Conservation (phyloP, 2,113 vertebrate genomes). For the Sphaerodactylus townsendi region DNA sequence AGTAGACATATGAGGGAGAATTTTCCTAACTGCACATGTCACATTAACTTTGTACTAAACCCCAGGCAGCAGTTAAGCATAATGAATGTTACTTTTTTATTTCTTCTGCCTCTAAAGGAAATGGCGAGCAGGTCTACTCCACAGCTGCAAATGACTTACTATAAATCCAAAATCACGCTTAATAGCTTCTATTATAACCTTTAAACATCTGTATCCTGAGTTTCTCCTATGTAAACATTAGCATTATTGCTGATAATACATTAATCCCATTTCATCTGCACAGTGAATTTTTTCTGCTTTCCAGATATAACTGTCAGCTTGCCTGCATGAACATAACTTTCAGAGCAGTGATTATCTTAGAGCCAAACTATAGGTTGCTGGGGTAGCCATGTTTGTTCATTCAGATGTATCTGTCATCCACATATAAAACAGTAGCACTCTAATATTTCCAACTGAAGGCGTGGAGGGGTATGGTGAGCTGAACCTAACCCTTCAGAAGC, state of each 20-base stretch:
- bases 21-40: not conserved
- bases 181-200: conserved; percentile 27
- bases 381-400: not conserved
- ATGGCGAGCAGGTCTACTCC: conserved; percentile 1
- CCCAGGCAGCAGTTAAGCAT: not conserved
- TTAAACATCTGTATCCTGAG: conserved; percentile 23
- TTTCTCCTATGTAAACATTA: conserved; percentile 15
- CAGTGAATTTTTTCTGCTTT: conserved; percentile 7
- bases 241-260: conserved; percentile 15
- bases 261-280: conserved; percentile 6
- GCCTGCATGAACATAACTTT: not conserved
- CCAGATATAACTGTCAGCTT: conserved; percentile 4
- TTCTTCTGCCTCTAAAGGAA: not conserved
- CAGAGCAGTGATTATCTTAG: not conserved
- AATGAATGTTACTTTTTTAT: conserved; percentile 5
- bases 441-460: not conserved
- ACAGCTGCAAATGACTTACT: conserved; percentile 14
- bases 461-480: too few relatives aligned
- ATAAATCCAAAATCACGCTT: conserved; percentile 9
- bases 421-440: not conserved
- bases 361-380: too few relatives aligned
- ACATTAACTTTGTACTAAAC: conserved; percentile 21
- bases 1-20: conserved; percentile 3
- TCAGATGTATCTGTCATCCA: not conserved
- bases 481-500: not conserved